Evolutionary conservation across 2,888 invertebrate species (phyloP).

Genomic region (Drosophila kokeensis): DNA sequence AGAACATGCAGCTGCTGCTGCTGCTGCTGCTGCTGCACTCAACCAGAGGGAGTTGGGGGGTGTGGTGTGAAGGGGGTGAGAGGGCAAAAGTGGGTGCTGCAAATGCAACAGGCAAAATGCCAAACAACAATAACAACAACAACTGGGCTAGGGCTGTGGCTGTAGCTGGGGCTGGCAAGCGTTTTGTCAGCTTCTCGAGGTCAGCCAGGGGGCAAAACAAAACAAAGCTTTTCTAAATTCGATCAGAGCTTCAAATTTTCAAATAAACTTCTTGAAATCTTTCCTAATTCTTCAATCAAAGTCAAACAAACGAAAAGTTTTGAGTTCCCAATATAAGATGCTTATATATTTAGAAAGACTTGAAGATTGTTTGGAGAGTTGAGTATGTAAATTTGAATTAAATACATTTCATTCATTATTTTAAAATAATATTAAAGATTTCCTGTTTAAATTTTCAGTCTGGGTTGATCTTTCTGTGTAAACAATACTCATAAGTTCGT

Average conservation of each 20-base stretch:
- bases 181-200: constrained; percentile 1
- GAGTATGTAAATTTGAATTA: not conserved
- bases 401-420: not conserved
- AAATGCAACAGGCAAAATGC: constrained; percentile 51
- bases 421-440: not conserved
- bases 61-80: constrained; percentile 3
- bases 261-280: not conserved
- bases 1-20: constrained; percentile 64
- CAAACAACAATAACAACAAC: constrained; percentile 50
- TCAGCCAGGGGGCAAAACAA: not conserved
- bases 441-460: too few relatives aligned
- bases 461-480: too few relatives aligned
- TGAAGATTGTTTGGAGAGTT: too few relatives aligned
- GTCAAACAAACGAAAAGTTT: not conserved
- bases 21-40: constrained; percentile 30
- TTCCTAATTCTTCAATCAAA: not conserved
- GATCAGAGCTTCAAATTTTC: not conserved
- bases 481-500: too few relatives aligned
- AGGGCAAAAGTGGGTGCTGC: constrained; percentile 48
- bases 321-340: too few relatives aligned
- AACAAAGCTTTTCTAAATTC: not conserved
- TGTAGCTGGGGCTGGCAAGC: constrained; percentile 33
- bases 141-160: constrained; percentile 49
- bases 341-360: too few relatives aligned
- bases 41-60: constrained; percentile 4